A percentile compares a stretch with the other conserved stretches of the same genome.
These are phyloP conservation scores for Pocillopora damicornis DNA, from an alignment of 64 coral and sea anemone genomes.

Conservation along the genomic window DNA sequence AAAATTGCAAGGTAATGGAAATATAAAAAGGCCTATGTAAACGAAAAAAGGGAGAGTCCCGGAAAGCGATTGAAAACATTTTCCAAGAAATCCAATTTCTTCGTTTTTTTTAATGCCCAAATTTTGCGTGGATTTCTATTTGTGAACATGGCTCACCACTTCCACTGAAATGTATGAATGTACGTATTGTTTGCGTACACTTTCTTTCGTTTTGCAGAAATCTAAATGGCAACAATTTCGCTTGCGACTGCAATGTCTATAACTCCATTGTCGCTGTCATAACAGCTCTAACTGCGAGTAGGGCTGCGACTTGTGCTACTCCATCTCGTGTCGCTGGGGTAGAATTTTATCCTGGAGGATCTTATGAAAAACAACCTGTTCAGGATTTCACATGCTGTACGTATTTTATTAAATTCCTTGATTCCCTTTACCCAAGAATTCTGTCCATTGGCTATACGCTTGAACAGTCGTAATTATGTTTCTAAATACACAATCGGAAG, in stretches of 20 bases:
- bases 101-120: too few species aligned
- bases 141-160: too few species aligned
- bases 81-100: too few species aligned
- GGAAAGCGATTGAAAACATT: too few species aligned
- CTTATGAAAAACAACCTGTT: slow-evolving; percentile 51
- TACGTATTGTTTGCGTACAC: background rate
- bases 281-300: slow-evolving; percentile 18
- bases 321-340: slow-evolving; percentile 70
- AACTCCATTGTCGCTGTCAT: slow-evolving; percentile 81
- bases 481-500: background rate
- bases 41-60: too few species aligned
- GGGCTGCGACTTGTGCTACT: slow-evolving; percentile 50
- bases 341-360: slow-evolving; percentile 51
- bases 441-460: too few species aligned
- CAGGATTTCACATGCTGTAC: slow-evolving; percentile 95
- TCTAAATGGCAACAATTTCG: slow-evolving; percentile 60
- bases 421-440: background rate
- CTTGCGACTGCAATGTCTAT: slow-evolving; percentile 95
- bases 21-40: too few species aligned
- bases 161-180: too few species aligned
- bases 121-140: too few species aligned
- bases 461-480: too few species aligned
- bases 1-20: too few species aligned
- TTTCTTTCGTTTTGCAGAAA: background rate
- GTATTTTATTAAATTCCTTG: background rate